These are phyloP conservation scores for Gordius sp. DNA, from an alignment of 2,888 invertebrate genomes.

Conservation along the genomic window DNA sequence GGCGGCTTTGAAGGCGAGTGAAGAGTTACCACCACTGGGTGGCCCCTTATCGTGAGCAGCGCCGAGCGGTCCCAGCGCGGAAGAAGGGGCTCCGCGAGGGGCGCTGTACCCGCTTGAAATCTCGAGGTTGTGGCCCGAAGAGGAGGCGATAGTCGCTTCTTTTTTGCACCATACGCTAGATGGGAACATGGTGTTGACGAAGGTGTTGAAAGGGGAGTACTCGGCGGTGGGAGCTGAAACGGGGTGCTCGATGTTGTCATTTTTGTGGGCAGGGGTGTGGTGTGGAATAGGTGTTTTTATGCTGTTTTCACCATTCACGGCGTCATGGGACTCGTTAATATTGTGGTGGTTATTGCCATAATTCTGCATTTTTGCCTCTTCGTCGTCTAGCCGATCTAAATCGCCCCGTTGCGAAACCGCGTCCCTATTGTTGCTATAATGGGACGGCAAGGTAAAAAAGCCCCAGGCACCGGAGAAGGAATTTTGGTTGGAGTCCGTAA, in stretches of 20 bases:
- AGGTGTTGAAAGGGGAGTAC: constrained; percentile 62
- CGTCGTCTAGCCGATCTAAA: no score
- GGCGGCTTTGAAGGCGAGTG: constrained; percentile 10
- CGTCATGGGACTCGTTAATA: no score
- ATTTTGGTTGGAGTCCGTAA: no score
- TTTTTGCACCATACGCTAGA: constrained; percentile 38
- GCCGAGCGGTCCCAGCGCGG: background rate
- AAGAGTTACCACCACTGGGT: background rate
- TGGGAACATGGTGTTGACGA: constrained; percentile 40
- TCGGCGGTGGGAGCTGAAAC: constrained; percentile 29
- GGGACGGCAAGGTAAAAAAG: background rate
- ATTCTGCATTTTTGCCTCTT: no score
- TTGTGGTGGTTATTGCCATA: no score
- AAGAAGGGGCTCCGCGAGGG: background rate
- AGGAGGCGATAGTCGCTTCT: constrained; percentile 11
- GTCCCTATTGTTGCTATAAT: no score
- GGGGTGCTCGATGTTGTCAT: background rate
- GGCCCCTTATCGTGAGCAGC: background rate
- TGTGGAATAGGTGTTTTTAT: no score
- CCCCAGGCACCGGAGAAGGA: constrained; percentile 3
- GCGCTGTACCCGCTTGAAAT: background rate
- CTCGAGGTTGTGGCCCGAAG: background rate
- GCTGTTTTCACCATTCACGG: no score
- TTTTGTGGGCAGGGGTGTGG: background rate
- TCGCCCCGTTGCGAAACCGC: no score